Evolutionary conservation across 2,797 vertebrate genomes (phyloP).

Genomic region (Amazonetta brasiliensis): DNA sequence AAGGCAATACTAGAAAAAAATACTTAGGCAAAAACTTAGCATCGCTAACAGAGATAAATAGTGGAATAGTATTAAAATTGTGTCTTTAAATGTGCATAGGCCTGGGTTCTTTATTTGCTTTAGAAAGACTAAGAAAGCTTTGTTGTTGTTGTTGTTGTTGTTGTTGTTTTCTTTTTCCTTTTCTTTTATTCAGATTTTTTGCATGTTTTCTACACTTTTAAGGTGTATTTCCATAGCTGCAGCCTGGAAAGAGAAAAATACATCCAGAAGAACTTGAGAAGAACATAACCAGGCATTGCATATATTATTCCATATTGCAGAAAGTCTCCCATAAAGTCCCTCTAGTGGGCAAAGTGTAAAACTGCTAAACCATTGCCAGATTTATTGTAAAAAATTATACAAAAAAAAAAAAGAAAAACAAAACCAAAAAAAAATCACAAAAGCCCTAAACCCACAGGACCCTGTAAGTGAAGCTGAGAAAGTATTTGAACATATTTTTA

Average conservation of each 20-base stretch:
- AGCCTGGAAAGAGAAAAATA: neutral
- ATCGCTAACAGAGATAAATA: neutral
- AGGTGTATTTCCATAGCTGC: neutral
- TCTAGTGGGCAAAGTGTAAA: conserved; percentile 26
- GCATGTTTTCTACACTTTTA: neutral
- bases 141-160: too few species aligned
- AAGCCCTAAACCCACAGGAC: fast-evolving
- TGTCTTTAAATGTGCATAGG: neutral
- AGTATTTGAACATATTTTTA: neutral
- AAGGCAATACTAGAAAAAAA: neutral
- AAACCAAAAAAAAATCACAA: neutral
- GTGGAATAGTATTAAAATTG: neutral
- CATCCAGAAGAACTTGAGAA: neutral
- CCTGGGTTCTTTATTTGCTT: neutral
- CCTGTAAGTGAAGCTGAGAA: neutral
- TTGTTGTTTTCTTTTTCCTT: too few species aligned
- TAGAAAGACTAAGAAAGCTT: neutral
- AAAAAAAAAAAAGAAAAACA: neutral
- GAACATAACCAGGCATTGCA: too few species aligned
- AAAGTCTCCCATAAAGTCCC: neutral
- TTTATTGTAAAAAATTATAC: neutral
- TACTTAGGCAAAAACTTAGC: neutral
- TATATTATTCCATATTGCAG: fast-evolving
- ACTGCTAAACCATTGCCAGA: neutral
- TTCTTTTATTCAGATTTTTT: fast-evolving